These are phyloP conservation scores for Cantharis flavilabris DNA, from an alignment of 2,888 invertebrate species.

Conservation along the genomic window DNA sequence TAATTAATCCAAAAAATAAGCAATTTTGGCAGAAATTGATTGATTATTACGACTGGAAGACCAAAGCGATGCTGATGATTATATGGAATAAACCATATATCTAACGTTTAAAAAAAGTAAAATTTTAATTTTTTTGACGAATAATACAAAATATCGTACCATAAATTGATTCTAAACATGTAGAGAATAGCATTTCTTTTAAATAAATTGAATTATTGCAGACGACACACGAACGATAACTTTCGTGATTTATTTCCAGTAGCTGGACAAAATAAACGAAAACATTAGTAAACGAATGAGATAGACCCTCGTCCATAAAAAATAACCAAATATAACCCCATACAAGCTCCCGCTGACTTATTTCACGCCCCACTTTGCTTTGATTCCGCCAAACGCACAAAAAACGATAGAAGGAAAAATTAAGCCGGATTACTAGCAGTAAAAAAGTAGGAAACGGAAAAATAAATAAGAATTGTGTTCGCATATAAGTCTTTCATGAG, in stretches of 20 bases:
- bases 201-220: not conserved
- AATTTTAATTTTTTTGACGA: too few relatives aligned
- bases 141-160: too few relatives aligned
- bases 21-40: too few relatives aligned
- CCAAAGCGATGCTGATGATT: too few relatives aligned
- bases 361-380: conserved; percentile 34
- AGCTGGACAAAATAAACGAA: conserved; percentile 30
- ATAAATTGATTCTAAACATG: not conserved
- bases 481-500: conserved; percentile 21
- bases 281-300: conserved; percentile 26
- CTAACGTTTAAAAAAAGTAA: too few relatives aligned
- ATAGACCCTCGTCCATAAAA: conserved; percentile 28
- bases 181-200: not conserved
- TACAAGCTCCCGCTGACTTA: conserved; percentile 26
- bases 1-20: too few relatives aligned
- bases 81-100: too few relatives aligned
- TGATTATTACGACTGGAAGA: too few relatives aligned
- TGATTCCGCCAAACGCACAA: conserved; percentile 29
- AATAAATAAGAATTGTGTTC: conserved; percentile 53
- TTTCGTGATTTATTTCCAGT: conserved; percentile 25
- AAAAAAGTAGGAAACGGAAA: conserved; percentile 52
- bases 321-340: conserved; percentile 29
- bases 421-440: conserved; percentile 53
- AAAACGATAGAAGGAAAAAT: conserved; percentile 45
- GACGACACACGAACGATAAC: conserved; percentile 23